Evolutionary conservation across 2,113 vertebrate genomes (phyloP).

Genomic region (Xyrauchen texanus): DNA sequence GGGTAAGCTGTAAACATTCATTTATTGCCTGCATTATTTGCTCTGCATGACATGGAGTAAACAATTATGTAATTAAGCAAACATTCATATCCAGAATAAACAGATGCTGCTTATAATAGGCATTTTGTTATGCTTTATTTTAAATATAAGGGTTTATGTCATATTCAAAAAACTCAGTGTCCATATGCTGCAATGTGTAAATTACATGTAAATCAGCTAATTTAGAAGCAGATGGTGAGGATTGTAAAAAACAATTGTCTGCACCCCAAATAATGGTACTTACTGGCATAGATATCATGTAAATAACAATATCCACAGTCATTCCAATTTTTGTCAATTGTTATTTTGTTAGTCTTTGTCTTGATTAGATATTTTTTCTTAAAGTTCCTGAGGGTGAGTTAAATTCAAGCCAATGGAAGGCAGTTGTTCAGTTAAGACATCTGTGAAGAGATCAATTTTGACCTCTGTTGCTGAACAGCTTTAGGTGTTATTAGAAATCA

Average conservation of each 20-base stretch:
- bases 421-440: neutral
- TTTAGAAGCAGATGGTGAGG: neutral
- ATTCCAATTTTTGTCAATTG: neutral
- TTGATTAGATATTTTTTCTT: slow-evolving; percentile 20
- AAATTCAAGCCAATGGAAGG: neutral
- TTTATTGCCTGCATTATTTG: slow-evolving; percentile 12
- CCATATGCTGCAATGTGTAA: too few relatives aligned
- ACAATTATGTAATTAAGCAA: slow-evolving; percentile 10
- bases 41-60: neutral
- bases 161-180: too few relatives aligned
- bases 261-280: neutral
- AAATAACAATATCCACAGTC: neutral
- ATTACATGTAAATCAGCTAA: too few relatives aligned
- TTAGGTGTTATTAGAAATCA: slow-evolving; percentile 23
- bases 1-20: neutral
- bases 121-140: neutral
- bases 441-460: neutral
- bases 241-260: neutral
- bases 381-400: neutral
- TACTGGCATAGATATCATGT: neutral
- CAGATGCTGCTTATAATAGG: neutral
- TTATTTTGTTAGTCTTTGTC: neutral
- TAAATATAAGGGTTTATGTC: neutral
- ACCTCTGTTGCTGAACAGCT: neutral
- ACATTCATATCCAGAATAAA: slow-evolving; percentile 3